phyloP scores from a whole-genome alignment of 35 echinoderm and acorn worm species.

The Hemicentrotus pulcherrimus region DNA sequence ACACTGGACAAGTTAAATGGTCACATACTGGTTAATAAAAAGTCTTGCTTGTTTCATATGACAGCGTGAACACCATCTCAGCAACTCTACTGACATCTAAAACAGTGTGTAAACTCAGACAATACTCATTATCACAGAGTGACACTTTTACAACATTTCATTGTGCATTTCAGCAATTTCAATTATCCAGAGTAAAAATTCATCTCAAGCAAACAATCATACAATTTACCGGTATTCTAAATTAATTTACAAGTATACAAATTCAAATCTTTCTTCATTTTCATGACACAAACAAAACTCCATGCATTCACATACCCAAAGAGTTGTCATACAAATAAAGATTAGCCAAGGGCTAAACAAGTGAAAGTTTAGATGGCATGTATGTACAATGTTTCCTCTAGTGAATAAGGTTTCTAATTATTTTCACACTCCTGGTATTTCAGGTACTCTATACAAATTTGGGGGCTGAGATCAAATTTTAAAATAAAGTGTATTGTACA shows the following conservation, averaged over 20 bases:
- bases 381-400: too few relatives aligned
- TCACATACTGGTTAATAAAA: background rate
- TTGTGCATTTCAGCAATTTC: background rate
- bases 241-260: background rate
- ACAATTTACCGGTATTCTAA: too few relatives aligned
- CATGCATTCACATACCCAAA: background rate
- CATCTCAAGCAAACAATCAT: too few relatives aligned
- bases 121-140: background rate
- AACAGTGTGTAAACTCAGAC: background rate
- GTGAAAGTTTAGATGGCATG: too few relatives aligned
- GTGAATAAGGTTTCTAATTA: too few relatives aligned
- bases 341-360: too few relatives aligned
- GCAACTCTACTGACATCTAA: background rate
- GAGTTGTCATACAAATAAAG: too few relatives aligned
- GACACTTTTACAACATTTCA: background rate
- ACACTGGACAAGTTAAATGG: background rate
- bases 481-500: too few relatives aligned
- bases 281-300: background rate
- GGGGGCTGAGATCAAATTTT: too few relatives aligned
- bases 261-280: background rate
- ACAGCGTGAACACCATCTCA: background rate
- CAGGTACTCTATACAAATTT: too few relatives aligned
- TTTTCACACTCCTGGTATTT: too few relatives aligned
- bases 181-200: too few relatives aligned
- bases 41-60: background rate